Base-by-base conservation (phyloP, 1,140 invertebrate species). In the Agraylea sexmaculata region DNA sequence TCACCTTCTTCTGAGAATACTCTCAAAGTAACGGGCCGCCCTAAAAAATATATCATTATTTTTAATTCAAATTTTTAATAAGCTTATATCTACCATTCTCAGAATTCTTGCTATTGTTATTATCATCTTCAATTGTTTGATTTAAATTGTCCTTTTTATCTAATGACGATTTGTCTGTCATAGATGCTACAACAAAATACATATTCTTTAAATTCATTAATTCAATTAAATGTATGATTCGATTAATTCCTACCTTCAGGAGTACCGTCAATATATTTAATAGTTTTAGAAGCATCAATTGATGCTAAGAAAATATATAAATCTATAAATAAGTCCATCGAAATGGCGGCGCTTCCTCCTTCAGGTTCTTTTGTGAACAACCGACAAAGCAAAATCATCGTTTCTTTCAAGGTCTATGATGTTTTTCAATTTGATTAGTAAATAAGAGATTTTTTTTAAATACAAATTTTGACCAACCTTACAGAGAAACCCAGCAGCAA, bases 381-480 rank as follows among this genome's bases (percentile, higher is more conserved):
- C 60, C 88, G 83, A 59, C 85, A 89, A 28, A 88, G 63, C 19
- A 78, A 68, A 37, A 80, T 77, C 81, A 89, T 84, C 15, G 83
- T 83, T 54, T 79, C 72, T 4, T 75, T 75, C 17, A 88, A 64
- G 52, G 71, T 78, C 82, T 87, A 7, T n/a, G 30, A 32, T 32
- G 7, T 10, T 16, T 10, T 10, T 35, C 4, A 6, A 34, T 39
- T 10, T 12, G 7, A 33, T 7, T 32, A n/a, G 7, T 32, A 32
- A 8, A 7, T 10, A 32, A 15, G 7, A 32, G 7, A 10, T 32
- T 7, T 32, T 32, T 32, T 7, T 32, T n/a, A 36, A n/a, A 40
- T 19, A 32, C 2, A 30, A 41, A 19, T 25, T 6, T 25, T 25
- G 23, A 7, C 7, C 55, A 53, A 75, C 76, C 51, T 73, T 69